These are phyloP conservation scores for Microhierax caerulescens DNA, from an alignment of 2,797 vertebrate genomes.

Conservation along the genomic window DNA sequence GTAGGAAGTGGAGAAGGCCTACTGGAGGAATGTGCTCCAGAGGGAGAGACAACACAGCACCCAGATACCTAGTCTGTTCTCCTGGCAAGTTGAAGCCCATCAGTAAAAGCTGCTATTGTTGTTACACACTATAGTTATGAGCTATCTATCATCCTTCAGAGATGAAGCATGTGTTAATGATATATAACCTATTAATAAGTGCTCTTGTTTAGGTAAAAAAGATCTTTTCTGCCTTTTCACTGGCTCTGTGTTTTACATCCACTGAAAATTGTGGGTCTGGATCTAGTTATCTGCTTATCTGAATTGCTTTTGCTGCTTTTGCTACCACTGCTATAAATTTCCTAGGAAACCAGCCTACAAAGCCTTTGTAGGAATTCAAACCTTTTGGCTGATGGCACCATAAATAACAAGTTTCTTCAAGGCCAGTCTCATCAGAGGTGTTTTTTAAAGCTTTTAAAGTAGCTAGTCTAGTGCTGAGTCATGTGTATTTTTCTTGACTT, in stretches of 20 bases:
- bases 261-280: neutral
- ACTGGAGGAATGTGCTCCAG: rapidly evolving
- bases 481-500: slow-evolving; percentile 9
- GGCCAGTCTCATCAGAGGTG: slow-evolving; percentile 27
- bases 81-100: neutral
- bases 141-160: neutral
- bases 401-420: slow-evolving; percentile 35
- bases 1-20: neutral
- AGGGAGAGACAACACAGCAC: neutral
- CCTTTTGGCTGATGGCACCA: neutral
- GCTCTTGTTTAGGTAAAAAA: neutral
- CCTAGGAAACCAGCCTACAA: slow-evolving; percentile 12
- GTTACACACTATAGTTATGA: neutral
- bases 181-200: neutral
- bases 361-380: neutral
- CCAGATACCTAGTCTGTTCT: neutral
- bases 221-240: neutral
- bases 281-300: slow-evolving; percentile 26
- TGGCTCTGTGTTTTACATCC: neutral
- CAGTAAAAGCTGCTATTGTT: neutral
- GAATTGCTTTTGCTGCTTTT: slow-evolving; percentile 27
- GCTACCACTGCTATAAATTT: slow-evolving; percentile 21
- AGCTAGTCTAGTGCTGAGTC: slow-evolving; percentile 28
- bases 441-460: slow-evolving; percentile 44
- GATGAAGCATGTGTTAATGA: neutral